Base-by-base conservation (phyloP, 2,113 vertebrate species). In the Pantherophis guttatus region DNA sequence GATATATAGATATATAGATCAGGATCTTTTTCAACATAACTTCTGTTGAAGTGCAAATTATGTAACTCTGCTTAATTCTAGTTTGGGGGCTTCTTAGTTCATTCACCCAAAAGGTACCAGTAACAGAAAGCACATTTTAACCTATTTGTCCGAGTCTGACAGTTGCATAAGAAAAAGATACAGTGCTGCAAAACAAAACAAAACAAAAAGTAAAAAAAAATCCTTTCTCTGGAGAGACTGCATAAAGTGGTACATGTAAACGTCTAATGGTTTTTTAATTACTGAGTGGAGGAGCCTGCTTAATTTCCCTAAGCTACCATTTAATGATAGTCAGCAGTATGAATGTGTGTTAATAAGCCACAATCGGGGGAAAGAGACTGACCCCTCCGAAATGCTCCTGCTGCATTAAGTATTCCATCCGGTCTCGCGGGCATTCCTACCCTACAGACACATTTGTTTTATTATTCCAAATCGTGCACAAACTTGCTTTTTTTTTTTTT, bases 331-430 rank as follows among this genome's bases (percentile, higher is more conserved):
- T 59, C 33, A 93, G 92, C 52, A 81, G 75, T 81, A 92, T 75
- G 70, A 53, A 4, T 93, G 88, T 89, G 93, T 93, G 88, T 93
- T 94, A 93, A 62, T 94, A 96, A 94, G 94, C 86, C 21, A 54
- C 95, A 95, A 97, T 96, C 62, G 62, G 92, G 92, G 95, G 95
- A 95, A 96, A 94, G 92, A 94, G 93, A 94, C 70, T 92, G 88
- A 88, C 87, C 86, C 48, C 53, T 86, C 62, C 53, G n/a, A 75
- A 75, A 92, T 86, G 62, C 50, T 75, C 55, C 91, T 55, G 55
- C 86, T 86, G 93, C 90, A 92, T 94, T 89, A 54, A 90, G 86
- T 75, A 33, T 95, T 95, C 94, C 93, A 53, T 6, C 5, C 19
- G 57, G 86, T 70, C 62, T 90, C 91, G 52, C 19, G 10, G 59